Evolutionary conservation across 2,888 invertebrate genomes (phyloP).

Genomic region (Oegoconia quadripuncta): DNA sequence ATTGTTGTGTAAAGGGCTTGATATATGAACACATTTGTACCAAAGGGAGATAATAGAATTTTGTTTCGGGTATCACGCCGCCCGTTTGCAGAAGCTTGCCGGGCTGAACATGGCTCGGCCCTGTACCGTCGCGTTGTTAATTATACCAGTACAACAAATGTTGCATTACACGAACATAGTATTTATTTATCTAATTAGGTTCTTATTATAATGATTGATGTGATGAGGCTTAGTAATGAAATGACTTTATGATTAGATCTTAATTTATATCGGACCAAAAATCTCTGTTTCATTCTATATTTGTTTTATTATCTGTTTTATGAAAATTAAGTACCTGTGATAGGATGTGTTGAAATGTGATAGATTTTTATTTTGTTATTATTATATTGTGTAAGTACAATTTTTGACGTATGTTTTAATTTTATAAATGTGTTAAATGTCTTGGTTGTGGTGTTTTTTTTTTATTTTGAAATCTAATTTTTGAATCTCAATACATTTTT

Average conservation of each 20-base stretch:
- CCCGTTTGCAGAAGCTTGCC: no score
- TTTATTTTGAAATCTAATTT: constrained; percentile 7
- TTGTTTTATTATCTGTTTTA: background rate
- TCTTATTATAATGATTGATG: no score
- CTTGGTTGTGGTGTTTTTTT: constrained; percentile 20
- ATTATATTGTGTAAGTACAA: constrained; percentile 33
- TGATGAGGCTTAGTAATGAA: no score
- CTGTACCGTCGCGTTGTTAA: no score
- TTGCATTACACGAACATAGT: background rate
- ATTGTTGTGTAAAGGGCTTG: no score
- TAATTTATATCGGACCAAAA: background rate
- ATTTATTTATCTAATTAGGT: background rate
- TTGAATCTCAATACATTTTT: background rate
- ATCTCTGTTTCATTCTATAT: background rate
- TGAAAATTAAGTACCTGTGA: background rate
- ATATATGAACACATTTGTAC: no score
- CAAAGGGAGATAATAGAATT: no score
- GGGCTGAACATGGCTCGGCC: no score
- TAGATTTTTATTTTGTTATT: constrained; percentile 27
- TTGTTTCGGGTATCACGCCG: no score
- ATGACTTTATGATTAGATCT: no score
- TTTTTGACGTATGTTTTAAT: constrained; percentile 28
- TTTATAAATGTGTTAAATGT: constrained; percentile 28
- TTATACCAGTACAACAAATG: no score
- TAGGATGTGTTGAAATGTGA: constrained; percentile 38